These are phyloP conservation scores for Cyprinodon variegatus DNA, from an alignment of 2,113 vertebrate genomes.

Conservation along the genomic window DNA sequence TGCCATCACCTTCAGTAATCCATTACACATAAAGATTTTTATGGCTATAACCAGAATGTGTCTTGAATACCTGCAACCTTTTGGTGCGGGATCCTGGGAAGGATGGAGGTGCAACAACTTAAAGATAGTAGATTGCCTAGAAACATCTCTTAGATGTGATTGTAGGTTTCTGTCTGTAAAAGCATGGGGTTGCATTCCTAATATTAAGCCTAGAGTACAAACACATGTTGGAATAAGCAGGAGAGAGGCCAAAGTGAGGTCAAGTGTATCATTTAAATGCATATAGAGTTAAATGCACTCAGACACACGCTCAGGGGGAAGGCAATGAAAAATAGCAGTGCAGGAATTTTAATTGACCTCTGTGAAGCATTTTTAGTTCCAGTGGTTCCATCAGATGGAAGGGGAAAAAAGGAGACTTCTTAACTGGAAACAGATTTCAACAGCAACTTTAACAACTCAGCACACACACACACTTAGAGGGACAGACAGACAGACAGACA, in stretches of 20 bases:
- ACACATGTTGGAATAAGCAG: too few species aligned
- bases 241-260: background rate
- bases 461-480: conserved; percentile 43
- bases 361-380: conserved; percentile 57
- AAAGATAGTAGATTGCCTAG: too few species aligned
- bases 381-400: conserved; percentile 55
- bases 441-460: conserved; percentile 55
- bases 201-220: too few species aligned
- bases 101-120: background rate
- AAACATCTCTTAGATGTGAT: background rate
- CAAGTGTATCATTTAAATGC: conserved; percentile 16
- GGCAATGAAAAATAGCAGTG: conserved; percentile 51
- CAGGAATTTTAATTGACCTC: conserved; percentile 72
- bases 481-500: conserved; percentile 14
- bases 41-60: conserved; percentile 11
- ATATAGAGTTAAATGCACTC: conserved; percentile 7
- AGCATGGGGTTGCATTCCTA: background rate
- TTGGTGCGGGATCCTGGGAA: background rate
- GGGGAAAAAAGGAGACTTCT: conserved; percentile 33
- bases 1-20: conserved; percentile 31
- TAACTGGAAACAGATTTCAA: conserved; percentile 78
- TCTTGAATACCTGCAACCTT: conserved; percentile 36
- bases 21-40: conserved; percentile 50
- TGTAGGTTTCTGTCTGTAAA: background rate
- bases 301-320: background rate